phyloP scores from a whole-genome alignment of 2,113 vertebrate species.

The Pomatorhinus ruficollis region DNA sequence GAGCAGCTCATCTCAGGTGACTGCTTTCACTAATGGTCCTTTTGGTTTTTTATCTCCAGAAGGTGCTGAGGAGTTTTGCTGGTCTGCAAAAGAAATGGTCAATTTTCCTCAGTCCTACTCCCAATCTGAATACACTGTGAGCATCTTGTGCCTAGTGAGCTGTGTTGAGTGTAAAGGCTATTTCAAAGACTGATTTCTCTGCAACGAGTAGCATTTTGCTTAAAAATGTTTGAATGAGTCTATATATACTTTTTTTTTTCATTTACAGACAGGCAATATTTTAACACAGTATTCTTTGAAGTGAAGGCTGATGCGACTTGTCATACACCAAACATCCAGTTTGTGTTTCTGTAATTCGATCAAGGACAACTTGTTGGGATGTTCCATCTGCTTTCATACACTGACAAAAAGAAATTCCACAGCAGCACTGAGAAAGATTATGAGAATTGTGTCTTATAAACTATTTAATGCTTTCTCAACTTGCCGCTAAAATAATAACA shows the following conservation, averaged over 20 bases:
- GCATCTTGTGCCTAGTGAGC: not conserved
- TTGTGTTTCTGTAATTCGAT: not conserved
- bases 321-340: not conserved
- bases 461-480: not conserved
- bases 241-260: not conserved
- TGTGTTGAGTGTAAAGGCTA: fast-evolving
- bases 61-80: not conserved
- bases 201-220: not conserved
- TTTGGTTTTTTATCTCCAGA: not conserved
- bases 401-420: not conserved
- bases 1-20: not conserved
- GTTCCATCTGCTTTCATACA: not conserved
- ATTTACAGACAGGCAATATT: not conserved
- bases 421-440: not conserved
- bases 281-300: not conserved
- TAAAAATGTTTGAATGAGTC: not conserved
- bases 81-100: not conserved
- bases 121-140: not conserved
- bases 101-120: not conserved
- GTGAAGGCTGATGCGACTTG: not conserved
- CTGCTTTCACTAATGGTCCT: not conserved
- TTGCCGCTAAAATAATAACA: not conserved
- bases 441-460: not conserved
- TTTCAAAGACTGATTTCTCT: not conserved
- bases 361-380: not conserved